Percentiles rank a stretch among this genome's conserved stretches.
phyloP scores from a whole-genome alignment of 2,888 invertebrate species.

The Drosophila borborema region DNA sequence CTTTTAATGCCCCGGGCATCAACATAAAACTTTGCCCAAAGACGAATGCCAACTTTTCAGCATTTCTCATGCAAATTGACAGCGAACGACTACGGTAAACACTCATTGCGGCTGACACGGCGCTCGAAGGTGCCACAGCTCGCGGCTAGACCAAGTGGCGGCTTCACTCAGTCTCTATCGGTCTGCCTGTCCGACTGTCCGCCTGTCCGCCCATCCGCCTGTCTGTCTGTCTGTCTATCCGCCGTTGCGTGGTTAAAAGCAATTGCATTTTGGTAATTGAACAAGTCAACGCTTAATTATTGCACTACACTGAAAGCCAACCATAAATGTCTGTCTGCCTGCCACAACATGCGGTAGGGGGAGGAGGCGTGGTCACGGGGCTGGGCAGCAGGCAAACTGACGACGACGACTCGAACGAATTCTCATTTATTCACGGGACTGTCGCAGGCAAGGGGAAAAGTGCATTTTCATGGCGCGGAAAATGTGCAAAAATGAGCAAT shows the following conservation, averaged over 20 bases:
- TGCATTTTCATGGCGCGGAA: conserved; percentile 50
- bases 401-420: conserved; percentile 16
- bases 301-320: conserved; percentile 64
- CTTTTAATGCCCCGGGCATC: conserved; percentile 61
- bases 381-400: conserved; percentile 1
- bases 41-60: conserved; percentile 33
- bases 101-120: conserved; percentile 49
- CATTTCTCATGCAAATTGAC: conserved; percentile 46
- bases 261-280: conserved; percentile 82
- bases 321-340: conserved; percentile 66
- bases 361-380: not conserved
- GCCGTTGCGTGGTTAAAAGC: conserved; percentile 76
- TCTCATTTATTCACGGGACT: conserved; percentile 47
- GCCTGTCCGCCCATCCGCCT: not conserved
- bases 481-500: conserved; percentile 80
- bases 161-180: conserved; percentile 2
- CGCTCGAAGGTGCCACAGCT: conserved; percentile 34
- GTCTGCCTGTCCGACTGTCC: not conserved
- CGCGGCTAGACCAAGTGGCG: conserved; percentile 31
- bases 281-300: conserved; percentile 82
- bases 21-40: conserved; percentile 53
- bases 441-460: not conserved
- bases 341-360: not conserved
- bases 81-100: conserved; percentile 31
- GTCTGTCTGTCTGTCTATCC: not conserved